Conservation (phyloP, 37 sponge, comb jelly and placozoan genomes). For the Halichondria panicea region DNA sequence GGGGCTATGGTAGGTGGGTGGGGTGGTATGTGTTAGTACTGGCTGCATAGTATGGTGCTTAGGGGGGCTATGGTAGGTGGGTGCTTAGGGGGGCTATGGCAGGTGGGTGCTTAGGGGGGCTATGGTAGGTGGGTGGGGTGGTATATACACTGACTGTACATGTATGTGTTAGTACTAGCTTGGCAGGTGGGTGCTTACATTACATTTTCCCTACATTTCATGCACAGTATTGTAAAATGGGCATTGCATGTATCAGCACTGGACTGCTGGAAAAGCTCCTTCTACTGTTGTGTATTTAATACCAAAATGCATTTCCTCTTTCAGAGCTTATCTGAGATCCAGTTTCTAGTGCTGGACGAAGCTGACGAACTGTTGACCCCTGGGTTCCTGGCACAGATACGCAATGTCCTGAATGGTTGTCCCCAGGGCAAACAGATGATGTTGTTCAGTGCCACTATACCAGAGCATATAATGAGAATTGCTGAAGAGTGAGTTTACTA, state of each 20-base stretch:
- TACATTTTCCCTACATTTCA: too few species aligned
- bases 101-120: background rate
- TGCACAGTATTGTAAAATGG: too few species aligned
- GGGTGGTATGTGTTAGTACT: too few species aligned
- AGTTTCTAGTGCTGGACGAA: constrained; percentile 56
- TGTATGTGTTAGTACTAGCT: too few species aligned
- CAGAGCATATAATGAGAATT: constrained; percentile 6
- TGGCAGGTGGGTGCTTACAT: too few species aligned
- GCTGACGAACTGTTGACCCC: constrained; percentile 65
- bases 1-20: constrained; percentile 32
- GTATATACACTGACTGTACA: background rate
- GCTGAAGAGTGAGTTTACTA: constrained; percentile 10
- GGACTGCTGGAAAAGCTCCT: too few species aligned
- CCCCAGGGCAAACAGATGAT: constrained; percentile 47
- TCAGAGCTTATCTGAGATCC: constrained; percentile 12
- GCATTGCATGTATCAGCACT: too few species aligned
- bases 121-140: constrained; percentile 32
- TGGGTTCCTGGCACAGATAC: constrained; percentile 51
- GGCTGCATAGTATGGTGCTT: too few species aligned
- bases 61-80: background rate
- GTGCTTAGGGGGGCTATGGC: background rate
- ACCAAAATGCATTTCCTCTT: background rate
- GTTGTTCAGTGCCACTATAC: constrained; percentile 65
- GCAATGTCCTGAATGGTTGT: constrained; percentile 24
- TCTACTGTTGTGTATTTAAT: too few species aligned